These are phyloP conservation scores for Agriopis marginaria DNA, from an alignment of 2,888 invertebrate species.

Conservation along the genomic window DNA sequence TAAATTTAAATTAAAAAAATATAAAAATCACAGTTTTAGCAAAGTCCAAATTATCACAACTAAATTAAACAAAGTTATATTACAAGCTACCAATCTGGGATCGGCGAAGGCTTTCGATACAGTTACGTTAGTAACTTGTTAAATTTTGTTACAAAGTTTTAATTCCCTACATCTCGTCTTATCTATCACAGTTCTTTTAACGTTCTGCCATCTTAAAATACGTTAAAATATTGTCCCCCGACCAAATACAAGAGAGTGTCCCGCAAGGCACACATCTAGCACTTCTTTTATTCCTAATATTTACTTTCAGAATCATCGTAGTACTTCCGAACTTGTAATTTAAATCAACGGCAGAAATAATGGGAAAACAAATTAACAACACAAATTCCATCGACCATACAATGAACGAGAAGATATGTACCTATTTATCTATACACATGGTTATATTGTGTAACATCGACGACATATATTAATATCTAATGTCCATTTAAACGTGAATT, in stretches of 20 bases:
- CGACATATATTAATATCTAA: conserved; percentile 4
- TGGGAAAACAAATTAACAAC: conserved; percentile 14
- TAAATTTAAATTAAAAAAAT: conserved; percentile 61
- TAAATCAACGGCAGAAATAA: conserved; percentile 20
- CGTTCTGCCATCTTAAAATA: conserved; percentile 55
- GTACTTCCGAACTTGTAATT: conserved; percentile 9
- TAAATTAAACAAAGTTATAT: conserved; percentile 52
- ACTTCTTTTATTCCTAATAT: conserved; percentile 56
- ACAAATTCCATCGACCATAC: conserved; percentile 9
- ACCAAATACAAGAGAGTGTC: conserved; percentile 58
- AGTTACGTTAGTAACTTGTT: conserved; percentile 49
- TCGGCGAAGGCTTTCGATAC: conserved; percentile 66
- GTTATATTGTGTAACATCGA: conserved; percentile 22
- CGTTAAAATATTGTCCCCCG: conserved; percentile 55
- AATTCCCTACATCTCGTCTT: conserved; percentile 59
- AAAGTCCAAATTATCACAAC: conserved; percentile 72
- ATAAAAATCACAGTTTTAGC: conserved; percentile 77
- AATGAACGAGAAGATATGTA: conserved; percentile 18
- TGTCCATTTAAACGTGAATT: neutral
- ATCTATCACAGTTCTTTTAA: conserved; percentile 80
- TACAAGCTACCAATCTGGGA: conserved; percentile 53
- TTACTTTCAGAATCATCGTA: conserved; percentile 31
- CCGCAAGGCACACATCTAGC: conserved; percentile 75
- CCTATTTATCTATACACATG: conserved; percentile 11
- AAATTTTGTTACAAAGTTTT: conserved; percentile 56